Conservation (phyloP, 2,797 vertebrate species). For the Hydrocynus forskahlii region DNA sequence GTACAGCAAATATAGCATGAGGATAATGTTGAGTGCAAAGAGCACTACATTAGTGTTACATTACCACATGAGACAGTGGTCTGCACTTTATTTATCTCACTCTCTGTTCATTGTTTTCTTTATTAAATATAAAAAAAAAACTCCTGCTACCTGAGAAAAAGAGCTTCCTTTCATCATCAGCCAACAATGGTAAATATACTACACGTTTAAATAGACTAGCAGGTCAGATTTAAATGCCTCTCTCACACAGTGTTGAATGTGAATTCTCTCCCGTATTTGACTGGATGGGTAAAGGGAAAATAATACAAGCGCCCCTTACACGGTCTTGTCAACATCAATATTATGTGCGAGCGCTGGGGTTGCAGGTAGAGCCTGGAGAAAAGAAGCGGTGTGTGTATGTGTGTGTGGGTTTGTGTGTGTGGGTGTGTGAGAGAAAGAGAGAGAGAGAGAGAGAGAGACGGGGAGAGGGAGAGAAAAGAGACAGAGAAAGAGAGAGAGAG, state of each 20-base stretch:
- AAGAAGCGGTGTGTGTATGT: neutral
- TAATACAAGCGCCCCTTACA: neutral
- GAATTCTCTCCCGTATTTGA: neutral
- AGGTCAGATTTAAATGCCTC: neutral
- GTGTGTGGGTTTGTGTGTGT: neutral
- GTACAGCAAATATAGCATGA: too few relatives aligned
- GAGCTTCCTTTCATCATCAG: slow-evolving; percentile 1
- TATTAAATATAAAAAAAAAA: neutral
- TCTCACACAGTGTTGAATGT: neutral
- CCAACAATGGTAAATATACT: neutral
- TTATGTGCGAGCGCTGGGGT: neutral
- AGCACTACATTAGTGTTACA: too few relatives aligned
- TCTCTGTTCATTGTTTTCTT: neutral
- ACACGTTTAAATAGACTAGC: neutral
- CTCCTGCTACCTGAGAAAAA: neutral
- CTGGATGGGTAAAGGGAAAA: neutral
- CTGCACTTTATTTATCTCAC: neutral
- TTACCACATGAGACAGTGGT: neutral
- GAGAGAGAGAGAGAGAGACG: neutral
- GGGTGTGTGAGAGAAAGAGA: neutral
- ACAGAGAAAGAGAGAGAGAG: too few relatives aligned
- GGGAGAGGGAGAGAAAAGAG: too few relatives aligned
- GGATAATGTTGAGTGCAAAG: too few relatives aligned
- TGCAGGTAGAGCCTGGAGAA: neutral
- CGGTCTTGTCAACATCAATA: slow-evolving; percentile 1